These are phyloP conservation scores for Megalopta genalis DNA, from an alignment of 1,140 invertebrate species.

Conservation along the genomic window DNA sequence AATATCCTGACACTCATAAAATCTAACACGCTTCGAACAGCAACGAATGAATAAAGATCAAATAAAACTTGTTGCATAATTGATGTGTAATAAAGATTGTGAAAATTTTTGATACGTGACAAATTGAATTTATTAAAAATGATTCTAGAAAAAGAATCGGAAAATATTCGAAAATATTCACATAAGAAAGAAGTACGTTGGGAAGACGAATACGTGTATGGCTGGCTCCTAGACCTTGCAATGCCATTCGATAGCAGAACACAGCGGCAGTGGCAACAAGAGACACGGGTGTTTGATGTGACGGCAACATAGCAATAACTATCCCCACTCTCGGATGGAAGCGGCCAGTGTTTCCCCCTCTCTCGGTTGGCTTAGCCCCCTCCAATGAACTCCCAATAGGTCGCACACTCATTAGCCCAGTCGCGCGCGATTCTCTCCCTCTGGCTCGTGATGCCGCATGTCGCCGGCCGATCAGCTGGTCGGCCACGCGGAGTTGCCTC, in stretches of 20 bases:
- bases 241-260: constrained; percentile 81
- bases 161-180: not conserved
- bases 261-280: constrained; percentile 57
- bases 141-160: not conserved
- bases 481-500: constrained; percentile 70
- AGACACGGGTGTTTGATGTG: constrained; percentile 66
- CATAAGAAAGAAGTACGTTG: constrained; percentile 31
- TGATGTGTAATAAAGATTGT: no score
- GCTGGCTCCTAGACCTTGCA: constrained; percentile 81
- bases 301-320: constrained; percentile 66
- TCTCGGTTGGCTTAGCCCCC: constrained; percentile 26
- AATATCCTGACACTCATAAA: no score
- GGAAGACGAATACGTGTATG: constrained; percentile 48
- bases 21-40: no score
- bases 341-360: constrained; percentile 43
- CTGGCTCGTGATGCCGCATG: constrained; percentile 40
- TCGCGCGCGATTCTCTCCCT: constrained; percentile 72
- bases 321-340: constrained; percentile 31
- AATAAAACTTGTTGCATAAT: no score
- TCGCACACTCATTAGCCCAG: constrained; percentile 79
- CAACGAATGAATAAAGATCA: no score
- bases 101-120: no score
- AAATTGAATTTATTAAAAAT: no score
- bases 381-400: constrained; percentile 72
- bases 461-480: constrained; percentile 73